Base-by-base conservation (phyloP, 2,113 vertebrate species). In the Prionailurus bengalensis region DNA sequence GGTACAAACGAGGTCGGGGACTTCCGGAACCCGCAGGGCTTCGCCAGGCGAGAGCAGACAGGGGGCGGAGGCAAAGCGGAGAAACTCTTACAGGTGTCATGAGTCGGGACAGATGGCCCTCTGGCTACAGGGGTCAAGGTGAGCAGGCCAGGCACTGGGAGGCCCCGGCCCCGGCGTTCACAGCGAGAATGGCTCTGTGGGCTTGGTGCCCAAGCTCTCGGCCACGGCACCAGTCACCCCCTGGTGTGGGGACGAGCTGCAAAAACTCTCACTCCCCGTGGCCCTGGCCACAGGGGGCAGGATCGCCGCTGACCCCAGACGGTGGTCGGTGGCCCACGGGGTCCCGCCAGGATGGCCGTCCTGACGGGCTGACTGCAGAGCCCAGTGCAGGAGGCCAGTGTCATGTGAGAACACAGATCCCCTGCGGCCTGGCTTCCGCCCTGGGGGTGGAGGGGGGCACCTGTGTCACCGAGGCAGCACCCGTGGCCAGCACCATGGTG, bases 301-400 rank as follows among this genome's bases (percentile, higher is more conserved):
- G n/a, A 10, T 48, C 21, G n/a, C 61, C 25, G 39, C 5, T 23
- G 2, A 19, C 15, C 55, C 66, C 14, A 25, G 13, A 29, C 0
- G 4, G 76, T 10, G 14, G 23, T 42, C 74, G 48, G 42, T 10
- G 42, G 74, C 42, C 42, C 74, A 13, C 27, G 1, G 42, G 8
- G 58, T 42, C 31, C 51, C 4, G 23, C 36, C 70, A 45, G 39
- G 58, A 11, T 3, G 25, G 42, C 27, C 48, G 42, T 14, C 74
- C 27, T 4, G 45, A 78, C 4, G 48, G 23, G 31, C 21, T 74
- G 39, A 63, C 1, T 11, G 66, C 23, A 58, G 13, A 94, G 84
- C 3, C 31, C 15, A 15, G 31, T 0, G 17, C 17, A 51, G 10
- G n/a, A 65, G 48, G 21, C 45, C 6, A 33, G 10, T 0, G 7